Evolutionary conservation across 2,888 invertebrate genomes (phyloP), one percentile per base, ranked within the genome.

Genomic region (Cosmorhoe ocellata): DNA sequence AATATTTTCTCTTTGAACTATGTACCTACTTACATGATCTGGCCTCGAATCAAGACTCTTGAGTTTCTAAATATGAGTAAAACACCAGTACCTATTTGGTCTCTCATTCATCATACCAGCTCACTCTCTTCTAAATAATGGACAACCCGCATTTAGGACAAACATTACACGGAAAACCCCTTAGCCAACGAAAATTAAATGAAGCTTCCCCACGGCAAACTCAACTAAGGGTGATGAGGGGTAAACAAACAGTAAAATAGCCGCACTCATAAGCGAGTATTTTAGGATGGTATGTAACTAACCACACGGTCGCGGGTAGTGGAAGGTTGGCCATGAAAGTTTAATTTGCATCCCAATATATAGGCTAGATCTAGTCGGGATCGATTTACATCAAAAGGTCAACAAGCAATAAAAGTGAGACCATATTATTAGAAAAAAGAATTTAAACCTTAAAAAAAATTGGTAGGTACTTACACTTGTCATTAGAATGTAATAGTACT

Each of bases 141-240:
- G 28, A 34, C 12, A 40, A 28, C 34, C 34, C 39, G 33, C 32
- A 34, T 47, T 33, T n/a, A 34, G 46, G 22, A 24, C 24, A n/a
- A 38, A 46, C 34, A 28, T 26, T 31, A 52, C 47, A 48, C 31
- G 52, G 34, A 44, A 48, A 48, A 36, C 39, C 52, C 34, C 34
- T 52, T 48, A 52, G 6, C 47, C 38, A 39, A 41, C 31, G 39
- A 44, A 44, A 44, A 52, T 52, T 46, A 44, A 54, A 54, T 42
- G 51, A 45, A 49, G 37, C 28, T 33, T 33, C 43, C 33, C 39
- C 27, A 12, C 9, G 12, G 38, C 24, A 33, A 33, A 37, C 51
- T 24, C 26, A 13, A 18, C 33, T 26, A 24, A 28, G 27, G 31
- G 22, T 32, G 37, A 44, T 30, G 14, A 36, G 37, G 57, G 47